phyloP scores from a whole-genome alignment of 2,888 invertebrate species.

The Hyposoter didymator region DNA sequence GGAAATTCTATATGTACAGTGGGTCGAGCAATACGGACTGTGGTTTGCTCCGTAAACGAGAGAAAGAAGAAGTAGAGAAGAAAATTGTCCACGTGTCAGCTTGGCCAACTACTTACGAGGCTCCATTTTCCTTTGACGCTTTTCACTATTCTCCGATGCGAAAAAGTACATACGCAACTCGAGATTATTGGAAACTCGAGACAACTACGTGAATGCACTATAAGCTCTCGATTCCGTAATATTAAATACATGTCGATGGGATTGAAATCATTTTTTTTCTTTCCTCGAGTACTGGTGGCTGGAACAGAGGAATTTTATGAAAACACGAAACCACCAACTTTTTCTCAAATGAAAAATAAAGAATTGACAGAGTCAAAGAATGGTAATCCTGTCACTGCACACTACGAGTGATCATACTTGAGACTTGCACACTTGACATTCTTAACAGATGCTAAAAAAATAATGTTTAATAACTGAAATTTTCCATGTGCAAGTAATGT shows the following conservation, averaged over 20 bases:
- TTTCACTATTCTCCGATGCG: slow-evolving; percentile 47
- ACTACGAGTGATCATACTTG: no score
- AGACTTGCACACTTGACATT: no score
- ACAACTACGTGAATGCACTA: slow-evolving; percentile 35
- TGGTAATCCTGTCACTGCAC: no score
- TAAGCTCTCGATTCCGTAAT: slow-evolving; percentile 19
- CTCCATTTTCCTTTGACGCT: slow-evolving; percentile 66
- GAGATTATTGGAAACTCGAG: slow-evolving; percentile 57
- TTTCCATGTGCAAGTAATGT: no score
- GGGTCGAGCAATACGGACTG: not conserved
- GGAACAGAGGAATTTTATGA: not conserved
- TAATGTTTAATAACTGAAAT: no score
- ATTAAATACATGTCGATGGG: slow-evolving; percentile 58
- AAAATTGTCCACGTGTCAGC: slow-evolving; percentile 72
- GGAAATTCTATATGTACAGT: slow-evolving; percentile 29
- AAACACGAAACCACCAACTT: not conserved
- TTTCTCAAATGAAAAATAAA: no score
- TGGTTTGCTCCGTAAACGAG: slow-evolving; percentile 13
- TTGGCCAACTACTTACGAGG: slow-evolving; percentile 63
- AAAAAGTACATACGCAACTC: slow-evolving; percentile 26
- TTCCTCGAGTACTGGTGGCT: not conserved
- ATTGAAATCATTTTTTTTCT: not conserved
- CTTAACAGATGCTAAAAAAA: no score
- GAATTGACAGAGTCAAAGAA: no score
- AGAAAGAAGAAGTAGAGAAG: slow-evolving; percentile 52